Evolutionary conservation across 2,888 invertebrate genomes (phyloP), one percentile per base, ranked within the genome.

Genomic region (Xestia ashworthii): DNA sequence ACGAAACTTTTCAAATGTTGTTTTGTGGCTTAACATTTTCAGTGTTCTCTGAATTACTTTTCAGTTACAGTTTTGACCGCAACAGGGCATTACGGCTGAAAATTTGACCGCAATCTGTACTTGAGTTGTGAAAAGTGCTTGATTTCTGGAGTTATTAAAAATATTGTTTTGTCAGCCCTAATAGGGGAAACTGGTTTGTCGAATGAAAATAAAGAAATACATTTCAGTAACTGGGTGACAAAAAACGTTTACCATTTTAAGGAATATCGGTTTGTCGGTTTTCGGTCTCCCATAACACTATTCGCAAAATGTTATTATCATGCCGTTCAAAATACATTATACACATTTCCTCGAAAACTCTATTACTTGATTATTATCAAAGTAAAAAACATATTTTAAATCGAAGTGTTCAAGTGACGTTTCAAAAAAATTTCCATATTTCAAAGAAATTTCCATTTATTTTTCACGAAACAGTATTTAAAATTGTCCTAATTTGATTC

Each of bases 1-100:
- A 88, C 80, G 87, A 85, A 93, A 93, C 91, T 93, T 93, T 92
- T 92, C 91, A 89, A 92, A 92, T 89, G 90, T 90, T 92, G 92
- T 93, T 91, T 90, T 92, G 93, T 83, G 93, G 93, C 89, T 90
- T 88, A 87, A 87, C 88, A 87, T 92, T 90, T 92, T 90, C 91
- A 87, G 88, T 91, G 87, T 88, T 91, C 90, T 88, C 90, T 79
- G 91, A 90, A 92, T 92, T 91, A 92, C 93, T 92, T 93, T 93
- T 90, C 92, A 90, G 90, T 91, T 90, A 89, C 89, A 89, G 90
- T 90, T 87, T 80, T 77, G 77, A 91, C 93, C 93, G 82, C 93
- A 90, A 90, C 89, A 81, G 88, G 86, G 75, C 84, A 79, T 88
- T 69, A 64, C 64, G 50, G 46, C 25, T 74, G 68, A 84, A 76